Base-by-base conservation (phyloP, 2,888 invertebrate species). In the Thecocarcelia acutangulata region DNA sequence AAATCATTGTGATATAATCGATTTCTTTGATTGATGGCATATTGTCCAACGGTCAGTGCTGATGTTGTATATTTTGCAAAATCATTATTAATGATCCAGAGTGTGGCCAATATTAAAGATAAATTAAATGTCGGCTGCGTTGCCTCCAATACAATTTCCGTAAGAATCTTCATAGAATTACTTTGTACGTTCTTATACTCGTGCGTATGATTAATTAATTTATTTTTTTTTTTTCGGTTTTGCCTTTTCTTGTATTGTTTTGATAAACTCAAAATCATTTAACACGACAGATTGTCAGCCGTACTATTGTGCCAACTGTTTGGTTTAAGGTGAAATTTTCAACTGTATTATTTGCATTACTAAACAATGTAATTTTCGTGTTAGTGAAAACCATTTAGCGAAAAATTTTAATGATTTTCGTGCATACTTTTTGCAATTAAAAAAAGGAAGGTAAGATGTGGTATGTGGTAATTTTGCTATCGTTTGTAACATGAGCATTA, bases 81-180 rank as follows among this genome's bases (percentile, higher is more conserved):
- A 59, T 85, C 83, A 28, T 86, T 84, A 66, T 87, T 87, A 28
- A 89, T 88, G 15, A 86, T 85, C 89, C 89, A 89, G 2, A 89
- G 85, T 1, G 86, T 72, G 33, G 89, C 88, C 73, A 88, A 84
- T 50, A 89, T 83, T 46, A 89, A 81, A 17, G 88, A 86, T 44
- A 87, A 84, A 75, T 89, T 89, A 24, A 74, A 80, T 4, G 81
- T 63, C 15, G 80, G 68, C 42, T 78, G 44, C 12, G 42, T n/a
- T 2, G 15, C 59, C 2, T 78, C 61, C 56, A 68, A 40, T 21
- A 66, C 24, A 11, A 75, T 48, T 54, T 78, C 69, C 28, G n/a
- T 70, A 56, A 75, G 78, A 64, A 42, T 48, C 15, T 40, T 78
- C 74, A 82, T 78, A 17, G 28, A 44, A 48, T 28, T 24, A n/a